phyloP scores from a whole-genome alignment of 2,888 invertebrate species.

The Choristoneura rosaceana region DNA sequence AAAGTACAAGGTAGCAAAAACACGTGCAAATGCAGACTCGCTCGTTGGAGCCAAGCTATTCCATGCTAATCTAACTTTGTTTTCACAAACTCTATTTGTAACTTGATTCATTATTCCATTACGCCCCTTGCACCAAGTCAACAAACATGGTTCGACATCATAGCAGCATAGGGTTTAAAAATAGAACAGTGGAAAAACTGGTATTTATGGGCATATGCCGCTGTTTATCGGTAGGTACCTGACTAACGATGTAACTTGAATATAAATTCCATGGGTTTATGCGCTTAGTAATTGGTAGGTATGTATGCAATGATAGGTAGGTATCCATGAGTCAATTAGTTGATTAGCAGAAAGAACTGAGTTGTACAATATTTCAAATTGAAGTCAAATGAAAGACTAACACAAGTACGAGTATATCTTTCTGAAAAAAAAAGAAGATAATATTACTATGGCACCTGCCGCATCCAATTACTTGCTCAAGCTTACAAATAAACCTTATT shows the following conservation, averaged over 20 bases:
- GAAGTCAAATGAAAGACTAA: too few relatives aligned
- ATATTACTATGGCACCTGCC: background rate
- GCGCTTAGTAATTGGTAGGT: background rate
- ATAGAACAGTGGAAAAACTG: slow-evolving; percentile 25
- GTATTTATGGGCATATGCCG: slow-evolving; percentile 11
- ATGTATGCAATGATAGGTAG: too few relatives aligned
- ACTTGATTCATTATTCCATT: slow-evolving; percentile 33
- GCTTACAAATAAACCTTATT: background rate
- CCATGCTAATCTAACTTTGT: slow-evolving; percentile 34
- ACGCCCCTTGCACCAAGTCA: slow-evolving; percentile 11
- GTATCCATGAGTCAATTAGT: background rate
- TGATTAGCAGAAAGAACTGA: background rate
- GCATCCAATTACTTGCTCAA: background rate
- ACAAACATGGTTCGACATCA: background rate
- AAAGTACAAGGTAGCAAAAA: slow-evolving; percentile 1
- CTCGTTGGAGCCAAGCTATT: background rate
- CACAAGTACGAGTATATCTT: background rate
- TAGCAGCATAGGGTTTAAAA: slow-evolving; percentile 22
- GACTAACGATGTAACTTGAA: slow-evolving; percentile 15
- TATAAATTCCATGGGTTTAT: slow-evolving; percentile 9
- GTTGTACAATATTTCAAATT: too few relatives aligned
- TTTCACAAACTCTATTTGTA: slow-evolving; percentile 29
- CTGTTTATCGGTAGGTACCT: background rate
- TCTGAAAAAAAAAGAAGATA: background rate
- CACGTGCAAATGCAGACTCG: background rate